Base-by-base conservation (phyloP, 2,113 vertebrate species). In the Vimba vimba region DNA sequence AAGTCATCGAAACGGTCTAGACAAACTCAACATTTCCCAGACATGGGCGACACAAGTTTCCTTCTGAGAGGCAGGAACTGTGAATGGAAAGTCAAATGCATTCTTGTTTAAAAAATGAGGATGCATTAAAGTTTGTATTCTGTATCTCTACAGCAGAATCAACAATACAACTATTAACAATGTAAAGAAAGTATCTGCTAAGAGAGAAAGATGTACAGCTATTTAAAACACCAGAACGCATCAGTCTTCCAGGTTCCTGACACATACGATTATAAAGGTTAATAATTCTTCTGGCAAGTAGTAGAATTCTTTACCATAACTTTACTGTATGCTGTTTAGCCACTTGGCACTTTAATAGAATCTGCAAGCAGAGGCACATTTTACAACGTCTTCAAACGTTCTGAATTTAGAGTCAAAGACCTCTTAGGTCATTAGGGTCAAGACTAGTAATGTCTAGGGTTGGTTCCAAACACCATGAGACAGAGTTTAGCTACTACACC, bases 1-100 rank as follows among this genome's bases (percentile, higher is more conserved):
- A 27, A 79, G 21, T 62, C 59, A 80, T 64, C 79, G 47, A 39
- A 30, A 30, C 23, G 3, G 79, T 80, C 79, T 80, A 80, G 79
- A 80, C 79, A 64, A 80, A 47, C 39, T 64, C 39, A 27, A 80
- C 13, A 30, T 64, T 64, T 80, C 17, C 79, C n/a, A 64, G 59
- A 66, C 39, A 47, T n/a, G 30, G 2, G 21, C 0, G 12, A 4
- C 55, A 39, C 4, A 9, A 25, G 33, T 36, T 39, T 39, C 33
- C 52, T 79, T 59, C 19, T 15, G 30, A 43, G 76, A 59, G 21
- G 9, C 10, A 39, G n/a, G 12, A 64, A 64, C n/a, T 45, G 55
- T 47, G 8, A 13, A 62, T 1, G 7, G 36, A 4, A 17, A 60
- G 8, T 71, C 68, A 39, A 71, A 71, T 23, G 33, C 68, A 71